phyloP scores from a whole-genome alignment of 2,797 vertebrate genomes.

The Orestias chungarensis region DNA sequence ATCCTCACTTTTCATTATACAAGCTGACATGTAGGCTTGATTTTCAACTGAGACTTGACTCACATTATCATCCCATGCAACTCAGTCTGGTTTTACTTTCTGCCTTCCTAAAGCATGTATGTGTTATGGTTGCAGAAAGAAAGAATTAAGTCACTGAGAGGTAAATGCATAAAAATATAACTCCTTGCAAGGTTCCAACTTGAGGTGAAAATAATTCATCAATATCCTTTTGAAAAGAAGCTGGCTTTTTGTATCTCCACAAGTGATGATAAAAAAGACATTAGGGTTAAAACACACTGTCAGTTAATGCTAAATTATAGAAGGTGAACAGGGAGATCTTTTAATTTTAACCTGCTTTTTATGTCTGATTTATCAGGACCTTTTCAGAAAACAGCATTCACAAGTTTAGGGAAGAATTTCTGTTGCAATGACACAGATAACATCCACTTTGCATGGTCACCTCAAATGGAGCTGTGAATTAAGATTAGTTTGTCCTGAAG shows the following conservation, averaged over 20 bases:
- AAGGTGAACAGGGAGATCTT: not conserved
- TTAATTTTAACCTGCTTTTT: slow-evolving; percentile 8
- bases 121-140: not conserved
- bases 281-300: not conserved
- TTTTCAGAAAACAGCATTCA: slow-evolving; percentile 48
- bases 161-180: not conserved
- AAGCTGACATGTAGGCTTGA: slow-evolving; percentile 4
- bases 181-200: not conserved
- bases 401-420: slow-evolving; percentile 47
- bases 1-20: slow-evolving; percentile 28
- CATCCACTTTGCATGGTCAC: slow-evolving; percentile 26
- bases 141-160: slow-evolving; percentile 1
- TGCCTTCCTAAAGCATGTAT: not conserved
- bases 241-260: not conserved
- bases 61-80: slow-evolving; percentile 7
- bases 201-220: slow-evolving; percentile 7
- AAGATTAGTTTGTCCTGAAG: not conserved
- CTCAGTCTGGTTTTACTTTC: not conserved
- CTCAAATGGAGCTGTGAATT: slow-evolving; percentile 3
- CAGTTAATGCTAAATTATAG: slow-evolving; percentile 15
- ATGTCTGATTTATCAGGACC: slow-evolving; percentile 48
- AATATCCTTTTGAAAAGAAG: not conserved
- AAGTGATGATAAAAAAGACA: slow-evolving; percentile 1
- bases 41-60: not conserved
- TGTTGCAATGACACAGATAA: slow-evolving; percentile 37